Conservation (phyloP, 2,113 vertebrate species). For the Actenoides lindsayi region DNA sequence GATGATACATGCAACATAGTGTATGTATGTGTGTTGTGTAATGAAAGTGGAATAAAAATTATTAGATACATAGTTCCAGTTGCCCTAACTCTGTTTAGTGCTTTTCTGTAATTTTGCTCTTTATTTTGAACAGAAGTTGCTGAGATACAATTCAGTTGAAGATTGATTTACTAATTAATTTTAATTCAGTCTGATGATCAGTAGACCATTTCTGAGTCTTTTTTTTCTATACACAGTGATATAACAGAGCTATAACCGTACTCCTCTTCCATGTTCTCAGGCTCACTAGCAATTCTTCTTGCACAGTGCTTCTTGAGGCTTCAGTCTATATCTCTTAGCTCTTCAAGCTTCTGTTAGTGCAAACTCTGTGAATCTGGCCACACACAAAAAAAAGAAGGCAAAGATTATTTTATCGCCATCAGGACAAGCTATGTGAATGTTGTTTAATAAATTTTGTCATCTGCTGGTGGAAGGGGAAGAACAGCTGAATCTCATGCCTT, state of each 20-base stretch:
- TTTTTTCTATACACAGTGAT: neutral
- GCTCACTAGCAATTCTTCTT: neutral
- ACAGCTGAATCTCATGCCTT: neutral
- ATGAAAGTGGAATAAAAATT: neutral
- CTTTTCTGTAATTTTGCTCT: neutral
- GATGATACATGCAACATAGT: neutral
- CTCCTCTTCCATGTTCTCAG: neutral
- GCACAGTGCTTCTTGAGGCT: neutral
- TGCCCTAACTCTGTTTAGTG: neutral
- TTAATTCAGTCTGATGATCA: neutral
- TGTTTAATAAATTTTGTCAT: slow-evolving; percentile 1
- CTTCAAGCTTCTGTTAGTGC: neutral
- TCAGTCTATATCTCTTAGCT: neutral
- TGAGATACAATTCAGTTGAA: neutral
- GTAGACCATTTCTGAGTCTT: neutral
- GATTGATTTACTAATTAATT: slow-evolving; percentile 22
- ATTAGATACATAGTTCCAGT: neutral
- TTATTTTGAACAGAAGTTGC: neutral
- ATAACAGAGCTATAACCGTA: neutral
- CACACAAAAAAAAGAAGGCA: neutral
- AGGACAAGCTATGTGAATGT: neutral
- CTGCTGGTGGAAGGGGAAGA: neutral
- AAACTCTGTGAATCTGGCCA: neutral
- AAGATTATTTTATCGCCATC: neutral
- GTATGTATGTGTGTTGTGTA: neutral